Evolutionary conservation across 2,113 vertebrate genomes (phyloP), one percentile per base, ranked within the genome.

Genomic region (Spea multiplicata): DNA sequence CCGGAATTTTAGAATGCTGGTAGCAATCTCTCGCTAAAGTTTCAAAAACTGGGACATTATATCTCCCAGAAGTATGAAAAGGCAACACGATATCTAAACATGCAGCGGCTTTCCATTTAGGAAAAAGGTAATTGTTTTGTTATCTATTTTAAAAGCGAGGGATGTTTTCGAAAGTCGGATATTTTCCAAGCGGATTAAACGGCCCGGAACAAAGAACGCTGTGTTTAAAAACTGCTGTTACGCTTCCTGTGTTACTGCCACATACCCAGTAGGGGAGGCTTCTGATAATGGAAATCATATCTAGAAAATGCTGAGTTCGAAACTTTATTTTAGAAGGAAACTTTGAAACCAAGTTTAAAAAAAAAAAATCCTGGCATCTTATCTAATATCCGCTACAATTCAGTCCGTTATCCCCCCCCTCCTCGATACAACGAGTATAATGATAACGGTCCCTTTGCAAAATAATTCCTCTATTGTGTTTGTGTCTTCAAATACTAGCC

Each of bases 211-310:
- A 80, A 80, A 50, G 65, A 57, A 14, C 6, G 5, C 53, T 49
- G 12, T 80, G 78, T 80, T 47, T 61, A 6, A 59, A 48, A n/a
- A 44, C 66, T 5, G 46, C 66, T 61, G 75, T 14, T 76, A n/a
- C 10, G 17, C 77, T 73, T 79, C 70, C 77, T 59, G 44, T 57
- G 49, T 66, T 61, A 74, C 47, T 17, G 8, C 45, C 6, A 61
- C 65, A 74, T 68, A 45, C 71, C 53, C 78, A 67, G 78, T 61
- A 46, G 78, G 78, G 65, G 8, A 68, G 64, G 17, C 44, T 74
- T 80, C 52, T 59, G 78, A 80, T 80, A 80, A 80, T 74, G 71
- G 52, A 74, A 80, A 80, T 73, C 57, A n/a, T 46, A 80, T 47
- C 44, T 30, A 55, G 50, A 61, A 80, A 73, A 68, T 50, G 71